Evolutionary conservation across 1,140 invertebrate species (phyloP).

Genomic region (Hypothenemus hampei): DNA sequence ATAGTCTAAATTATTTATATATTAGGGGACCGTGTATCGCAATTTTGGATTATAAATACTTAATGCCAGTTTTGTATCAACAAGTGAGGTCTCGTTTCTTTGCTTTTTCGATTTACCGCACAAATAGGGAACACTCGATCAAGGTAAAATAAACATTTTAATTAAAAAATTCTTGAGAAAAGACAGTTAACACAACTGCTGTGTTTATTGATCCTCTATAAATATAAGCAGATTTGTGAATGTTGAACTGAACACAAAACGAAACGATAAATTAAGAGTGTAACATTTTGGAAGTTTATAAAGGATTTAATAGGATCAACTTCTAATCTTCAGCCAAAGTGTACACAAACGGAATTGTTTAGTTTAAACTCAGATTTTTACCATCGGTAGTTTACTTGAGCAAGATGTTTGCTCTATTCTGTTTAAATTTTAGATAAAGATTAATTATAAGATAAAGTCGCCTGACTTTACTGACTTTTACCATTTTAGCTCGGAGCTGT

Average conservation of each 20-base stretch:
- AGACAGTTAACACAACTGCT: slow-evolving; percentile 4
- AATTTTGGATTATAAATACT: not conserved
- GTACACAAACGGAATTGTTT: slow-evolving; percentile 24
- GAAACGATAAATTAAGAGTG: slow-evolving; percentile 27
- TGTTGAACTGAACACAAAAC: slow-evolving; percentile 26
- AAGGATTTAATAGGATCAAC: slow-evolving; percentile 26
- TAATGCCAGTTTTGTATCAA: not conserved
- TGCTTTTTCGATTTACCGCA: too few species aligned
- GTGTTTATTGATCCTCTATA: slow-evolving; percentile 29
- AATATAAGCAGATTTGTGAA: slow-evolving; percentile 32
- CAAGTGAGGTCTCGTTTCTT: too few species aligned
- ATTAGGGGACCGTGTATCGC: not conserved
- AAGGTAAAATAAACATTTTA: not conserved
- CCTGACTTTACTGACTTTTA: not conserved
- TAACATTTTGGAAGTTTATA: slow-evolving; percentile 22
- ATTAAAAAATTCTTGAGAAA: slow-evolving; percentile 1
- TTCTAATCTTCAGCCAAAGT: slow-evolving; percentile 20
- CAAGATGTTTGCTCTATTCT: not conserved
- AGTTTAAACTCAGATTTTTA: slow-evolving; percentile 15
- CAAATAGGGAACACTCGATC: too few species aligned
- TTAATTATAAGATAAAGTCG: slow-evolving; percentile 5
- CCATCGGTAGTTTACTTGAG: slow-evolving; percentile 1
- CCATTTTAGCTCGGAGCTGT: too few species aligned
- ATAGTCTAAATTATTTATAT: not conserved
- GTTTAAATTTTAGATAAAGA: slow-evolving; percentile 8